Evolutionary conservation across 2,113 vertebrate species (phyloP), one percentile per base, ranked within the genome.

Genomic region (Phrynosoma blainvillii): DNA sequence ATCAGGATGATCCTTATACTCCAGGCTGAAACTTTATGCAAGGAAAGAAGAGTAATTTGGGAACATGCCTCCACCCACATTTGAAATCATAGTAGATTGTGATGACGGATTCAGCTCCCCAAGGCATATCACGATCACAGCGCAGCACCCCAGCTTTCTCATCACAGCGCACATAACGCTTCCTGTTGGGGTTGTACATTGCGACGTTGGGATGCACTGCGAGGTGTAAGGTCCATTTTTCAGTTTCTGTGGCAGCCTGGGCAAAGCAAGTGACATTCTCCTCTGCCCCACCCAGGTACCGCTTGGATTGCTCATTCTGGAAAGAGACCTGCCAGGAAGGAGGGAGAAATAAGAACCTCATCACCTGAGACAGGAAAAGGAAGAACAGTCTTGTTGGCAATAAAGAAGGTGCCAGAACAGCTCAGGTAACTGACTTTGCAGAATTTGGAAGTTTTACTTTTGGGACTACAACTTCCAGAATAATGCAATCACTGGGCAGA

Each of bases 191-290:
- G 82, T 32, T 90, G 52, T 78, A 88, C 73, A 92, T 40, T 54
- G 83, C 85, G n/a, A 87, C 79, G 11, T 87, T 89, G 84, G 91
- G 91, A 66, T 92, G 91, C 40, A 89, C 78, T 36, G 89, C 89
- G 25, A 92, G 73, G 30, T 90, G 91, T 8, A 90, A 54, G 27
- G 87, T 90, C 91, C 91, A 92, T 23, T 92, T 92, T 65, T 92
- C 91, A 1, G 87, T 88, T 75, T 92, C 91, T 1, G 76, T 78
- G 76, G 88, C 85, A n/a, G 82, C 76, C 82, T 92, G 87, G 23
- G 89, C 91, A 68, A 92, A 92, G 77, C 91, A 92, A 11, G 85
- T 90, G 66, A 92, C 82, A 20, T 92, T 92, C 21, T 90, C 91
- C 79, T 92, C 91, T 65, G 91, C 87, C 13, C 91, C 91, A 5